These are phyloP conservation scores for Anthoscopus minutus DNA, from an alignment of 2,113 vertebrate genomes.

Conservation along the genomic window DNA sequence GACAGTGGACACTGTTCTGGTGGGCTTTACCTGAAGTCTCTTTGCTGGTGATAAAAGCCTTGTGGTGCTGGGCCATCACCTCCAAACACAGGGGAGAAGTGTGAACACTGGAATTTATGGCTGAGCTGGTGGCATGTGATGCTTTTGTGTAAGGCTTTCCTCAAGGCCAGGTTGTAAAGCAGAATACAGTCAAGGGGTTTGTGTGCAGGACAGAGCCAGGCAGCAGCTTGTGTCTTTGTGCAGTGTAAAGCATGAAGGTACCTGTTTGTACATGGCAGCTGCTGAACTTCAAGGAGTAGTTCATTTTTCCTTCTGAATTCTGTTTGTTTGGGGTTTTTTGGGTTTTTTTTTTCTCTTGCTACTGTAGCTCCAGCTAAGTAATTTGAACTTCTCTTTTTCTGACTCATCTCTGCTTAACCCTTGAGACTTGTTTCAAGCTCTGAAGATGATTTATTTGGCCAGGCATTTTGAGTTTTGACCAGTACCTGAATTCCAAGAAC, in stretches of 20 bases:
- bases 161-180: background rate
- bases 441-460: background rate
- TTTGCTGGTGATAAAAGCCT: background rate
- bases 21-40: background rate
- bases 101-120: background rate
- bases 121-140: background rate
- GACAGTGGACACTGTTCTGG: background rate
- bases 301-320: background rate
- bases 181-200: background rate
- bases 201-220: background rate
- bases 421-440: background rate
- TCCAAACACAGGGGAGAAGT: background rate
- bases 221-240: background rate
- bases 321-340: background rate
- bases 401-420: background rate
- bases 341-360: background rate
- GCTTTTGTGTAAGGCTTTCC: background rate
- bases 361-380: background rate
- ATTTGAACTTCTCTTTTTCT: background rate
- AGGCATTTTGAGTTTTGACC: background rate
- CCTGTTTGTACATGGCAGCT: fast-evolving
- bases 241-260: background rate
- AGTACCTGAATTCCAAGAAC: background rate
- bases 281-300: background rate
- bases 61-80: background rate